A percentile compares a stretch with the other conserved stretches of the same genome.
These are phyloP conservation scores for Cepphus grylle DNA, from an alignment of 2,113 vertebrate genomes.

Conservation along the genomic window DNA sequence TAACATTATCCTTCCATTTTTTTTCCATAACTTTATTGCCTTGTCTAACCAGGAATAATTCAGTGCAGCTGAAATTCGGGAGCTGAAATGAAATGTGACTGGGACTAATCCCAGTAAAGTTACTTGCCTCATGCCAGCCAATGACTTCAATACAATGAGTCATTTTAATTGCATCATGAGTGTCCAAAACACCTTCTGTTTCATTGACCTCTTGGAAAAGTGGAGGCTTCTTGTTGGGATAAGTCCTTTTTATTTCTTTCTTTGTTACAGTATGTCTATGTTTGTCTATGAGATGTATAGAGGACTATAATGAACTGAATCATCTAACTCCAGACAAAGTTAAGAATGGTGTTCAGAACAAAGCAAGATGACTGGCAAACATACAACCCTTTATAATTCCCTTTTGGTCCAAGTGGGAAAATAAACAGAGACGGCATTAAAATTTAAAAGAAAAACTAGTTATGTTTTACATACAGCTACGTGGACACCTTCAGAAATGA, in stretches of 20 bases:
- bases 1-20: not conserved
- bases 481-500: not conserved
- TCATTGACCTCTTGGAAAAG: not conserved
- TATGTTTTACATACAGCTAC: not conserved
- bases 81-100: constrained; percentile 8
- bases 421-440: not conserved
- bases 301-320: not conserved
- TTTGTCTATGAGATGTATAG: not conserved
- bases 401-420: not conserved
- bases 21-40: not conserved
- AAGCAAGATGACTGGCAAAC: not conserved
- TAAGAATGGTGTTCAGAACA: not conserved
- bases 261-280: not conserved
- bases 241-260: not conserved
- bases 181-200: constrained; percentile 28
- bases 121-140: not conserved
- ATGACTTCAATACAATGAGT: constrained; percentile 3
- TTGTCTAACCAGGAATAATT: constrained; percentile 24
- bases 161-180: not conserved
- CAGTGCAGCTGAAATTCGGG: not conserved
- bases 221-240: not conserved
- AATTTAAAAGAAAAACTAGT: not conserved
- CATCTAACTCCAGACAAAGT: not conserved
- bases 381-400: not conserved
- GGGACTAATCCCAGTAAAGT: constrained; percentile 1